Evolutionary conservation across 2,888 invertebrate genomes (phyloP).

Genomic region (Terebella lapidaria): DNA sequence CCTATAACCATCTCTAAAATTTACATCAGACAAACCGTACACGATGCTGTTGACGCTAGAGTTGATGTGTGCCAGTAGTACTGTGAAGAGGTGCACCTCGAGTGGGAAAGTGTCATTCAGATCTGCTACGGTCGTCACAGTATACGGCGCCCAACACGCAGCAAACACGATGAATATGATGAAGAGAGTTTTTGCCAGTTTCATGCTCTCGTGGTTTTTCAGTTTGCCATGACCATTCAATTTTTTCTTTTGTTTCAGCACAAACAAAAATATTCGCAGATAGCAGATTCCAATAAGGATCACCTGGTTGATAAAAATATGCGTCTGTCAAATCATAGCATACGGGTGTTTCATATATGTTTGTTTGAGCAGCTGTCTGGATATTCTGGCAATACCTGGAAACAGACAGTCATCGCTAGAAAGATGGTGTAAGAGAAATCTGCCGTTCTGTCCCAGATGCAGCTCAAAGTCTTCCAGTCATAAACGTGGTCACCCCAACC

Average conservation of each 20-base stretch:
- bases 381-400: no score
- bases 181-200: slow-evolving; percentile 31
- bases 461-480: slow-evolving; percentile 6
- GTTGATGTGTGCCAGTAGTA: slow-evolving; percentile 18
- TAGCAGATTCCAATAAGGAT: slow-evolving; percentile 10
- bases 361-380: no score
- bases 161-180: slow-evolving; percentile 34
- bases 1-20: slow-evolving; percentile 15
- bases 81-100: slow-evolving; percentile 28
- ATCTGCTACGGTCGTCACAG: slow-evolving; percentile 30
- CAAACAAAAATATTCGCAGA: slow-evolving; percentile 12
- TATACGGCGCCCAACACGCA: slow-evolving; percentile 38
- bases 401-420: slow-evolving; percentile 4
- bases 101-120: slow-evolving; percentile 27
- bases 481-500: slow-evolving; percentile 9
- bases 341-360: no score
- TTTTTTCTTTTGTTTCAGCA: slow-evolving; percentile 9
- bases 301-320: slow-evolving; percentile 10
- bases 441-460: slow-evolving; percentile 10
- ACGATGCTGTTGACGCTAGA: slow-evolving; percentile 21
- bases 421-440: slow-evolving; percentile 9
- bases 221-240: not conserved
- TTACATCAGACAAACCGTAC: slow-evolving; percentile 21
- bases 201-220: not conserved
- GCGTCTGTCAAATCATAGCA: no score